Percentiles rank a stretch among this genome's conserved stretches.
Evolutionary conservation across 2,888 invertebrate species (phyloP).

Genomic region (Mellilla xanthometata): DNA sequence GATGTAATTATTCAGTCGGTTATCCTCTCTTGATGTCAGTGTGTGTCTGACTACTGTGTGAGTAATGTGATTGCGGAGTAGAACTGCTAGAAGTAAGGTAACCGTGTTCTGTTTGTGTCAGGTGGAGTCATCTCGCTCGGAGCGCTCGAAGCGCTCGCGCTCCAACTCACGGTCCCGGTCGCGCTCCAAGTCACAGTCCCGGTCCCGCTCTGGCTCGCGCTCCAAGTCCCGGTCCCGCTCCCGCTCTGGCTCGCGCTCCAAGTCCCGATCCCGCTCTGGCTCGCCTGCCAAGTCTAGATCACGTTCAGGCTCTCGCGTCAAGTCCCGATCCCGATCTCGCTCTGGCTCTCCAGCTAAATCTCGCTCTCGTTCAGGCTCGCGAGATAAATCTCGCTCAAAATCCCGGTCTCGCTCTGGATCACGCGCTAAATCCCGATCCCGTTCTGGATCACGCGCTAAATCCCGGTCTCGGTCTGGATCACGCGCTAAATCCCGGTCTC

Average conservation of each 20-base stretch:
- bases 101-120: no score
- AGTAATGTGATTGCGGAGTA: no score
- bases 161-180: slow-evolving; percentile 32
- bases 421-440: neutral
- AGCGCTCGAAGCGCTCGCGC: slow-evolving; percentile 37
- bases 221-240: slow-evolving; percentile 12
- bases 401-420: neutral
- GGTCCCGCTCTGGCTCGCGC: slow-evolving; percentile 31
- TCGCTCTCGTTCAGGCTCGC: slow-evolving; percentile 31
- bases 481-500: no score
- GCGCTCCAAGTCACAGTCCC: slow-evolving; percentile 18
- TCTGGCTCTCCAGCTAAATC: slow-evolving; percentile 13
- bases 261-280: slow-evolving; percentile 35
- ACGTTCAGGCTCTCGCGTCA: slow-evolving; percentile 18
- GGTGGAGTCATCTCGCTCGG: slow-evolving; percentile 60
- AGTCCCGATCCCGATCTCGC: slow-evolving; percentile 12
- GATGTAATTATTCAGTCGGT: no score
- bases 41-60: no score
- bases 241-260: slow-evolving; percentile 15
- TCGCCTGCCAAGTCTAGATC: slow-evolving; percentile 31
- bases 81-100: no score
- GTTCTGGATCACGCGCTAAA: neutral
- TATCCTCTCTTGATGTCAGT: no score
- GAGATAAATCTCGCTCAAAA: neutral
- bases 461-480: no score